Base-by-base conservation (phyloP, 2,797 vertebrate species). In the Syndactyla subalaris region DNA sequence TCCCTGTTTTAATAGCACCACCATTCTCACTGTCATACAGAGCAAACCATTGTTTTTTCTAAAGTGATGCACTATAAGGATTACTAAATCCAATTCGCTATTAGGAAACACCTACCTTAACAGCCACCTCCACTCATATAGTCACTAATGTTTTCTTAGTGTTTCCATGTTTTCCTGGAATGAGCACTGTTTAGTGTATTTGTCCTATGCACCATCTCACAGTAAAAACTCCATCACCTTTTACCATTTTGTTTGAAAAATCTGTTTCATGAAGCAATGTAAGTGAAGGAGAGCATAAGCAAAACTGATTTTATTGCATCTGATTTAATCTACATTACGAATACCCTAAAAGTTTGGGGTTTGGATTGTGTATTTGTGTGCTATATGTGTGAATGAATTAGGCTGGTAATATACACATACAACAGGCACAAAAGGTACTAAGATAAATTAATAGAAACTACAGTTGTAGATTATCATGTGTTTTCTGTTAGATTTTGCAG, bases 381-480 rank as follows among this genome's bases (percentile, higher is more conserved):
- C 11, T 30, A 4, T 45, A 7, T n/a, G 1, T 74, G 34, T 54
- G 29, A 65, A 70, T 58, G 3, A 59, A 34, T 74, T 34, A 52
- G 39, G 7, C 4, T 38, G 36, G 12, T 36, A 36, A 41, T 48
- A 51, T 12, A n/a, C 3, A n/a, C 30, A n/a, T 63, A 63, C 23
- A 36, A 70, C 19, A 63, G 7, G 10, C 10, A 88, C 39, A 22
- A 71, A 63, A 10, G 2, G 4, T 19, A 36, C 20, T 58, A 51
- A 77, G 85, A 43, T 62, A 62, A 79, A 92, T 65, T n/a, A 27
- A 48, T 20, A 10, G 20, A 3, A 3, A 23, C 19, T 8, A 12
- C 9, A 52, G 5, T 9, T 90, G 14, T n/a, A 67, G 26, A 45
- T 49, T 72, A 18, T 55, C 0, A 0, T 58, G 26, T 3, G 18